Evolutionary conservation across 2,888 invertebrate genomes (phyloP).

Genomic region (Cepaea hortensis): DNA sequence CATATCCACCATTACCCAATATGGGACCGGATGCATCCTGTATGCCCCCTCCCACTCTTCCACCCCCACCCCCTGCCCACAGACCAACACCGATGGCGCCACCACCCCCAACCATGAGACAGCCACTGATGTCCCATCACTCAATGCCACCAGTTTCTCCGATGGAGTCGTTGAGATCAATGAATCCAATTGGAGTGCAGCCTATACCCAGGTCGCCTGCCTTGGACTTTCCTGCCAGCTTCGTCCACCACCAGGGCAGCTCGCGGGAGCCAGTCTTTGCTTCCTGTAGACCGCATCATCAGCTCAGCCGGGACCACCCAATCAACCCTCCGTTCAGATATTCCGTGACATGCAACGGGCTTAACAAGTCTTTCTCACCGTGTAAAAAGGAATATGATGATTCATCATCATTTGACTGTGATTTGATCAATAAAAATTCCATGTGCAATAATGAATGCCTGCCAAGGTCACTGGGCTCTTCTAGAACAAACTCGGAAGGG

Average conservation of each 20-base stretch:
- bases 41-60: conserved; percentile 14
- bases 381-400: conserved; percentile 40
- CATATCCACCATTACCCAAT: neutral
- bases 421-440: conserved; percentile 1
- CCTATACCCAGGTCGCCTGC: conserved; percentile 11
- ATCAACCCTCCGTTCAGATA: conserved; percentile 11
- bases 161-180: conserved; percentile 1
- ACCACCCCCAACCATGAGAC: neutral
- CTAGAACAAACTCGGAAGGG: conserved; percentile 16
- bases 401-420: conserved; percentile 14
- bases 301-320: neutral
- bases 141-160: neutral
- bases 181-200: conserved; percentile 36
- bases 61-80: conserved; percentile 19
- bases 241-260: neutral
- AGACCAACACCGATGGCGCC: conserved; percentile 26
- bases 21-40: conserved; percentile 25
- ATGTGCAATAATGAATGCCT: neutral
- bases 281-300: neutral
- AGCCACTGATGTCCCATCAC: neutral
- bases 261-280: neutral
- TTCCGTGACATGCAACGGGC: conserved; percentile 10
- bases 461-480: neutral
- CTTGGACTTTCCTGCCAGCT: conserved; percentile 9
- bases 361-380: neutral